Percentiles rank a stretch among this genome's conserved stretches.
phyloP scores from a whole-genome alignment of 1,140 invertebrate genomes.

The Cyrtorhinus lividipennis region DNA sequence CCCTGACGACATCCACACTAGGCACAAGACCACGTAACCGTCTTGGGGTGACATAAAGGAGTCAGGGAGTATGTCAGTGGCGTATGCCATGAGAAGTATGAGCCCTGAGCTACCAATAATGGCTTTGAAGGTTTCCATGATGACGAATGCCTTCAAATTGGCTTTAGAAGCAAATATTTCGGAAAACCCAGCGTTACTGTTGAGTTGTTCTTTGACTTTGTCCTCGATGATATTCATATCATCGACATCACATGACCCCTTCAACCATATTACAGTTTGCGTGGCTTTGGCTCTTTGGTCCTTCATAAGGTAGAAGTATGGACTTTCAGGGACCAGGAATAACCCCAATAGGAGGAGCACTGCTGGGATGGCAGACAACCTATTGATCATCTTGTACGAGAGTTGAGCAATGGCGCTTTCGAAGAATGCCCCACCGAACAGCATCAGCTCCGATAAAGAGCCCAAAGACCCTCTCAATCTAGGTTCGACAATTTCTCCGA shows the following conservation, averaged over 20 bases:
- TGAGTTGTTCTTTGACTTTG: slow-evolving; percentile 15
- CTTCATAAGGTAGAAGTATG: slow-evolving; percentile 48
- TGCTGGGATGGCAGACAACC: slow-evolving; percentile 44
- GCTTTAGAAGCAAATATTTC: slow-evolving; percentile 15
- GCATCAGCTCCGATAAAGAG: slow-evolving; percentile 63
- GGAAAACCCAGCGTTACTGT: slow-evolving; percentile 12
- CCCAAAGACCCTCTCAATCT: slow-evolving; percentile 32
- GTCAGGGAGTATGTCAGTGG: slow-evolving; percentile 53
- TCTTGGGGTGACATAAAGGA: slow-evolving; percentile 8
- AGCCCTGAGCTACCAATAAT: slow-evolving; percentile 62
- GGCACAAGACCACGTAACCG: slow-evolving; percentile 9
- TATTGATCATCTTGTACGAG: slow-evolving; percentile 49
- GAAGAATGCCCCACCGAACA: slow-evolving; percentile 58
- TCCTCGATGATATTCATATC: slow-evolving; percentile 22
- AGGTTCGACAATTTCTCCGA: slow-evolving; percentile 37
- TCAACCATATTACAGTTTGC: slow-evolving; percentile 45
- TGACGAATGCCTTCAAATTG: slow-evolving; percentile 41
- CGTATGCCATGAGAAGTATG: slow-evolving; percentile 56
- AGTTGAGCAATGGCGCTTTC: slow-evolving; percentile 58
- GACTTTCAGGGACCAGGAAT: slow-evolving; percentile 65
- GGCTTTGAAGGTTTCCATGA: slow-evolving; percentile 46
- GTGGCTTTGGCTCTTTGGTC: slow-evolving; percentile 45
- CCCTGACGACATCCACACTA: slow-evolving; percentile 31
- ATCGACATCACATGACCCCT: slow-evolving; percentile 27
- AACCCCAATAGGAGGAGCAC: slow-evolving; percentile 48